These are phyloP conservation scores for Leptinotarsa juncta DNA, from an alignment of 2,888 invertebrate genomes.

Conservation along the genomic window DNA sequence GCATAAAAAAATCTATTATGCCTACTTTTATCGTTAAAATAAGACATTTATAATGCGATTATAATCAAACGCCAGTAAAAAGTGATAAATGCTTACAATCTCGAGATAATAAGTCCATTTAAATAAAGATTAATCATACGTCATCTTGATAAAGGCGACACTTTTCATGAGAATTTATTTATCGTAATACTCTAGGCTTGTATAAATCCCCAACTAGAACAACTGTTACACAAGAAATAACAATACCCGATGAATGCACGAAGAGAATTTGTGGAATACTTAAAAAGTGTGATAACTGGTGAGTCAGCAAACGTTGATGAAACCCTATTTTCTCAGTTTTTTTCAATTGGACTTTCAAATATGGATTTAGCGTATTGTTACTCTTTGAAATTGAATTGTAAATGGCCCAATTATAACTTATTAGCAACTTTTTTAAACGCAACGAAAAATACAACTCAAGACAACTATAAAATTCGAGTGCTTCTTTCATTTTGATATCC, in stretches of 20 bases:
- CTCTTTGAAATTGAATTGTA: too few relatives aligned
- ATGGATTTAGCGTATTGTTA: too few relatives aligned
- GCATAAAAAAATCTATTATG: constrained; percentile 21
- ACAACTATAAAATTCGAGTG: too few relatives aligned
- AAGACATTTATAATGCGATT: constrained; percentile 38
- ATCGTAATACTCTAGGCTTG: constrained; percentile 18
- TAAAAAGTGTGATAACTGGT: background rate
- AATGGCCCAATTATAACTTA: too few relatives aligned
- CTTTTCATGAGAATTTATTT: constrained; percentile 30
- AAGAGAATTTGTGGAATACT: constrained; percentile 22
- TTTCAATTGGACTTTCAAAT: too few relatives aligned
- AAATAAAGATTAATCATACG: constrained; percentile 39
- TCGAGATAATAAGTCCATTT: constrained; percentile 35
- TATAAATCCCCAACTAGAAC: constrained; percentile 30
- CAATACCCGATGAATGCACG: constrained; percentile 23
- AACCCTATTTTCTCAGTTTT: too few relatives aligned
- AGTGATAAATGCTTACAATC: constrained; percentile 33
- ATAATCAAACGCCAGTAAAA: constrained; percentile 31
- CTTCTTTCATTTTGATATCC: too few relatives aligned
- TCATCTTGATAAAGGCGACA: constrained; percentile 37
- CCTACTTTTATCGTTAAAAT: constrained; percentile 25
- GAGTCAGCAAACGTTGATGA: too few relatives aligned
- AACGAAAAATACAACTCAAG: too few relatives aligned
- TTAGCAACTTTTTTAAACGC: too few relatives aligned
- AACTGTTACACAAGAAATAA: constrained; percentile 27